A percentile compares a stretch with the other conserved stretches of the same genome.
Evolutionary conservation across 2,888 invertebrate genomes (phyloP).

Genomic region (Caradrina kadenii): DNA sequence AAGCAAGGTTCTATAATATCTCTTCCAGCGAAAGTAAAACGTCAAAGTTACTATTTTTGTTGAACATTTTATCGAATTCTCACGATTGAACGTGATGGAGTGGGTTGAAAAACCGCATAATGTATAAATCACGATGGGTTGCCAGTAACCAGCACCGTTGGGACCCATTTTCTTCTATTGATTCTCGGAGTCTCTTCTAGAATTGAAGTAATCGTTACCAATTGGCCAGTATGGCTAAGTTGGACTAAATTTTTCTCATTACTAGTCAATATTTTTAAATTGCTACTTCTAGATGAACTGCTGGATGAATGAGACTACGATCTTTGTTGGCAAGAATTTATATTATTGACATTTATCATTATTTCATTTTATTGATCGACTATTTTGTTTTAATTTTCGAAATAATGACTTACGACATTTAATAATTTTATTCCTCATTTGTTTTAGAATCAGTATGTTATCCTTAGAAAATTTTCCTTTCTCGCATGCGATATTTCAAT

Average conservation of each 20-base stretch:
- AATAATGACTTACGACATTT: too few species aligned
- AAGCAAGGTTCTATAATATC: constrained; percentile 24
- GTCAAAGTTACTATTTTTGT: constrained; percentile 12
- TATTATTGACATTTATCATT: too few species aligned
- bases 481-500: too few species aligned
- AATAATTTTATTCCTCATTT: too few species aligned
- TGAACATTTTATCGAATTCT: constrained; percentile 22
- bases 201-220: constrained; percentile 5
- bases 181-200: constrained; percentile 13
- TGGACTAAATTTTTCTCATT: background rate
- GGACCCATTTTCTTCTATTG: constrained; percentile 33
- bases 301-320: background rate
- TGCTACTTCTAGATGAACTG: background rate
- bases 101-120: constrained; percentile 37
- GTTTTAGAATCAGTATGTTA: too few species aligned
- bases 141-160: constrained; percentile 20
- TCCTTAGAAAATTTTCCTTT: too few species aligned
- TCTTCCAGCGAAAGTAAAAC: background rate
- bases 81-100: constrained; percentile 17
- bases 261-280: background rate
- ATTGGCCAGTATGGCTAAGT: background rate
- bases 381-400: too few species aligned
- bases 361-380: too few species aligned
- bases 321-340: too few species aligned
- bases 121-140: constrained; percentile 27